Evolutionary conservation across 2,888 invertebrate genomes (phyloP), one percentile per base, ranked within the genome.

Genomic region (Diachrysia chrysitis): DNA sequence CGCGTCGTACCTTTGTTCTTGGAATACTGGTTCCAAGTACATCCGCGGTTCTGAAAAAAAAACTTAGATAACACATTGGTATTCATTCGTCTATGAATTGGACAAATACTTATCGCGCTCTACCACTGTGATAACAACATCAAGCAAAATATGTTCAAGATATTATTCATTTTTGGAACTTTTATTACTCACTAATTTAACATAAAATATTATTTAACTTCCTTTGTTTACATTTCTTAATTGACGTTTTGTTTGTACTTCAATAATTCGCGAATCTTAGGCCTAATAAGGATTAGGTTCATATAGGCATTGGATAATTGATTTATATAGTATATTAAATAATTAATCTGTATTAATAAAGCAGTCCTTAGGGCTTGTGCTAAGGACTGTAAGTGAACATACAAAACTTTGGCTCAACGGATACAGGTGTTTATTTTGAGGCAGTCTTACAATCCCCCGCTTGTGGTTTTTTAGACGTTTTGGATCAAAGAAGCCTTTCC

Each of bases 361-460:
- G 29, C 29, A 51, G 21, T 29, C 63, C 21, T 74, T 54, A 78
- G 53, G 53, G 19, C 37, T n/a, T 58, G 63, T 58, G 16, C 46
- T 42, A 23, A 63, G 25, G 6, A 63, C 25, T 25, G 42, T n/a
- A n/a, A 62, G 60, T 69, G 57, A 59, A 66, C 66, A 69, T 61
- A 75, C 66, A 76, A 76, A 76, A 64, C 68, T 69, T 67, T 73
- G 65, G 67, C 76, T 69, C 66, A 71, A 83, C 91, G 92, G 93
- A 93, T 92, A 93, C 93, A 93, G 93, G 91, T 93, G 93, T 85
- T 86, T 83, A 83, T 83, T 84, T 83, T 81, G 85, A 77, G 82
- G 85, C 87, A 87, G 88, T 87, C 83, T 88, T 87, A 85, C 85
- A 87, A 91, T 89, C 88, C 88, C 84, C 80, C 84, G 78, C 84